These are phyloP conservation scores for Ganaspis sp. DNA, from an alignment of 1,140 invertebrate genomes.

Conservation along the genomic window DNA sequence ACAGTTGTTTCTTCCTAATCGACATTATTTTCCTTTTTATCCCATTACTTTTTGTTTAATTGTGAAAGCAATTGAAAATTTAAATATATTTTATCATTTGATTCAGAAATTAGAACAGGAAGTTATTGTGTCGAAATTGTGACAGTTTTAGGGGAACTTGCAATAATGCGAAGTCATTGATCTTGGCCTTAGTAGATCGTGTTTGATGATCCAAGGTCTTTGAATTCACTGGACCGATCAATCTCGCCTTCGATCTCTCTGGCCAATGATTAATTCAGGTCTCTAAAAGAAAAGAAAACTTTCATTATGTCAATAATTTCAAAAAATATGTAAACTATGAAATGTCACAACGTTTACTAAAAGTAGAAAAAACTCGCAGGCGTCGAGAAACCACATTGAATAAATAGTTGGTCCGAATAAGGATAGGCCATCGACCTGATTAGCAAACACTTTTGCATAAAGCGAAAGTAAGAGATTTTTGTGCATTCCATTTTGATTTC, in stretches of 20 bases:
- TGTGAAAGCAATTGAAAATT: too few relatives aligned
- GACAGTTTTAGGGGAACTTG: neutral
- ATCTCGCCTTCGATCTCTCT: neutral
- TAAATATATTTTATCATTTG: too few relatives aligned
- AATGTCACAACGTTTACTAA: neutral
- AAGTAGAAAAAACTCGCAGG: neutral
- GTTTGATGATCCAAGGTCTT: slow-evolving; percentile 7
- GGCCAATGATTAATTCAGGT: neutral
- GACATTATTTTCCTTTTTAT: too few relatives aligned
- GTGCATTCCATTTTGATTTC: neutral
- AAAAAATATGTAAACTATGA: neutral
- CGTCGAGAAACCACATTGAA: neutral
- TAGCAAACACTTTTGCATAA: neutral
- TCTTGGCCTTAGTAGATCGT: slow-evolving; percentile 17
- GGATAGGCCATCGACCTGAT: neutral
- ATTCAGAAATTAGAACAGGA: neutral
- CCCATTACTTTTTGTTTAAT: too few relatives aligned
- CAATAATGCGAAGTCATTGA: neutral
- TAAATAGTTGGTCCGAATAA: neutral
- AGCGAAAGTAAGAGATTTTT: neutral
- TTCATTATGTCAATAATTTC: neutral
- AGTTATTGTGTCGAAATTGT: neutral
- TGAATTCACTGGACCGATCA: slow-evolving; percentile 4
- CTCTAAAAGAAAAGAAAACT: neutral
- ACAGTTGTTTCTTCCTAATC: too few relatives aligned